Percentiles rank a stretch among this genome's conserved stretches.
These are phyloP conservation scores for Merodon equestris DNA, from an alignment of 2,888 invertebrate species.

Conservation along the genomic window DNA sequence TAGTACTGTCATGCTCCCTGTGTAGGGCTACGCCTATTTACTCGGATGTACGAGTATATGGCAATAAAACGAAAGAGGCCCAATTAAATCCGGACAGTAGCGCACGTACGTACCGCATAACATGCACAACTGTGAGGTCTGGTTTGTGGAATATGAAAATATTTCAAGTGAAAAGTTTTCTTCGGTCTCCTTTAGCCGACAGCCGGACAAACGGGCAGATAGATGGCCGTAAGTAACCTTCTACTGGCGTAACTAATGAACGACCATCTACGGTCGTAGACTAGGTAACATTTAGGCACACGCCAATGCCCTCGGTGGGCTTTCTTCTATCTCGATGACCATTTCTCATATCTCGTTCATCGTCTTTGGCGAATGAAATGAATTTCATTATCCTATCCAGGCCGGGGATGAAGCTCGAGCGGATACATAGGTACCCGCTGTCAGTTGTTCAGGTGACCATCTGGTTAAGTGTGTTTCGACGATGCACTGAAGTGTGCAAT, in stretches of 20 bases:
- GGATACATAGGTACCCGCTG: too few species aligned
- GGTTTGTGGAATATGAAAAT: conserved; percentile 20
- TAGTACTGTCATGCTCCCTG: conserved; percentile 25
- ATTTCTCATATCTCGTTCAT: conserved; percentile 24
- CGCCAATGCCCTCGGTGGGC: conserved; percentile 56
- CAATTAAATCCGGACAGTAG: conserved; percentile 51
- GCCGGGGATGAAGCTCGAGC: too few species aligned
- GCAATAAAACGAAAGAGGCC: conserved; percentile 43
- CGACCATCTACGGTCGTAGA: conserved; percentile 31
- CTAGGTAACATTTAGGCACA: conserved; percentile 61
- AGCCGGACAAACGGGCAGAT: neutral
- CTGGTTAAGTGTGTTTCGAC: conserved; percentile 50
- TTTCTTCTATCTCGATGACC: conserved; percentile 4
- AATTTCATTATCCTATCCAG: too few species aligned
- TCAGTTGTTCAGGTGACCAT: conserved; percentile 13
- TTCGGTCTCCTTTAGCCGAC: conserved; percentile 21
- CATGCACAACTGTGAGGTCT: too few species aligned
- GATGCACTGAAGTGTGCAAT: conserved; percentile 44
- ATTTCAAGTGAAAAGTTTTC: conserved; percentile 63
- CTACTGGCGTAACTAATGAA: conserved; percentile 64
- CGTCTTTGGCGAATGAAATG: conserved; percentile 22
- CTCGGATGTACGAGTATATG: conserved; percentile 19
- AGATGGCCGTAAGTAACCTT: conserved; percentile 57
- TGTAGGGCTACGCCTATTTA: conserved; percentile 3
- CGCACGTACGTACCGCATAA: conserved; percentile 9